Conservation (phyloP, 2,113 vertebrate species). For the Bufo bufo region DNA sequence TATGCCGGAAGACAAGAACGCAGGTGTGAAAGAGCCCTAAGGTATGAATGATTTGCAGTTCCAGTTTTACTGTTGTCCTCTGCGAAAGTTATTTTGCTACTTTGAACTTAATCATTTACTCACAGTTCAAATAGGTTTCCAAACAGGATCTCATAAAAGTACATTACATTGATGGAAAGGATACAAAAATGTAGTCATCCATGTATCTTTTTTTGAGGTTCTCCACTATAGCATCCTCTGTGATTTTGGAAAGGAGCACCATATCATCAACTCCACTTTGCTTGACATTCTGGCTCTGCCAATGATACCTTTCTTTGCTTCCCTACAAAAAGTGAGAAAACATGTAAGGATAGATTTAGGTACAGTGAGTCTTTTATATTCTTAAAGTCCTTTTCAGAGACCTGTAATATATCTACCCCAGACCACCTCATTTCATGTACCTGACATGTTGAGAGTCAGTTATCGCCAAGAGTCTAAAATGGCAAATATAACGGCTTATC, state of each 20-base stretch:
- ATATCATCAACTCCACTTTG: constrained; percentile 98
- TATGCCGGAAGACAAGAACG: too few species aligned
- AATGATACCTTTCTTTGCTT: constrained; percentile 91
- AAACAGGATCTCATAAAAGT: neutral
- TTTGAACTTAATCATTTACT: too few species aligned
- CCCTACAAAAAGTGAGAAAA: constrained; percentile 70
- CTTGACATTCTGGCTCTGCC: constrained; percentile 98
- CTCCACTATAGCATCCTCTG: constrained; percentile 90
- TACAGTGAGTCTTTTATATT: neutral
- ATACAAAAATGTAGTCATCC: constrained; percentile 98
- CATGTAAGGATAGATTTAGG: neutral
- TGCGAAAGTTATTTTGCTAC: too few species aligned
- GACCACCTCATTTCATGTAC: too few species aligned
- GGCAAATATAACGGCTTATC: too few species aligned
- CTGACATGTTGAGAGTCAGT: too few species aligned
- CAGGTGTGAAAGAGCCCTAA: too few species aligned
- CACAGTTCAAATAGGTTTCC: neutral
- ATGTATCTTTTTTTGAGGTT: constrained; percentile 96
- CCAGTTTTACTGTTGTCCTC: too few species aligned
- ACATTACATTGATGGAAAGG: constrained; percentile 67
- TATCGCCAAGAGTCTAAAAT: too few species aligned
- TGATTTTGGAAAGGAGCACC: constrained; percentile 95
- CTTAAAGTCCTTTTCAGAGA: neutral
- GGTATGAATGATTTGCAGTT: too few species aligned
- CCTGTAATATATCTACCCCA: neutral